Evolutionary conservation across 2,888 invertebrate species (phyloP), one percentile per base, ranked within the genome.

Genomic region (Brenthis ino): DNA sequence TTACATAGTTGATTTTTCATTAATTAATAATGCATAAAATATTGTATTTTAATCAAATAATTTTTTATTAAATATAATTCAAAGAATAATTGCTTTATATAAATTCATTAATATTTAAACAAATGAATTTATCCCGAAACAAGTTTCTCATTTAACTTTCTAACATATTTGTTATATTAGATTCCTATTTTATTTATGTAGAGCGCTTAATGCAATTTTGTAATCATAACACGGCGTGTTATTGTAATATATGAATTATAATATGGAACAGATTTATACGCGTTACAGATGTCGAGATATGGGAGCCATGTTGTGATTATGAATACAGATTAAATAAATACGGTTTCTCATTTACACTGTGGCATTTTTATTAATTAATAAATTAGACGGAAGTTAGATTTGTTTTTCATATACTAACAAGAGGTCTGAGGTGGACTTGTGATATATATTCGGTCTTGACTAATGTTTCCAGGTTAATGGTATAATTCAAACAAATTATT

Each of bases 131-230:
- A 16, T 51, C 13, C 16, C 33, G 33, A 61, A 61, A 16, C 16
- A 50, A 50, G 33, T 61, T 16, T 61, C 24, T 6, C n/a, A 12
- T n/a, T 60, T 2, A 11, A 43, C 37, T 11, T 43, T 28, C 47
- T 50, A 61, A 50, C 60, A 8, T 50, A 16, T 51, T 28, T 6
- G 51, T 61, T 51, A 61, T 61, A 16, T 61, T 51, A 50, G 50
- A 61, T 61, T 61, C 37, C 37, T 61, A 61, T 61, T 33, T 53
- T 33, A 61, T 61, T 61, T 61, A 61, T 61, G 28, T 61, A 60
- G 6, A 43, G 57, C 20, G 57, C 16, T 57, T 57, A 6, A 47
- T 57, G 20, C 20, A 14, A 47, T 43, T 20, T 43, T 24, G 58
- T 47, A 50, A 16, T 61, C n/a, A 61, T 61, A 61, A 61, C 16